phyloP scores from a whole-genome alignment of 2,888 invertebrate species.

The Yponomeuta evonymella region DNA sequence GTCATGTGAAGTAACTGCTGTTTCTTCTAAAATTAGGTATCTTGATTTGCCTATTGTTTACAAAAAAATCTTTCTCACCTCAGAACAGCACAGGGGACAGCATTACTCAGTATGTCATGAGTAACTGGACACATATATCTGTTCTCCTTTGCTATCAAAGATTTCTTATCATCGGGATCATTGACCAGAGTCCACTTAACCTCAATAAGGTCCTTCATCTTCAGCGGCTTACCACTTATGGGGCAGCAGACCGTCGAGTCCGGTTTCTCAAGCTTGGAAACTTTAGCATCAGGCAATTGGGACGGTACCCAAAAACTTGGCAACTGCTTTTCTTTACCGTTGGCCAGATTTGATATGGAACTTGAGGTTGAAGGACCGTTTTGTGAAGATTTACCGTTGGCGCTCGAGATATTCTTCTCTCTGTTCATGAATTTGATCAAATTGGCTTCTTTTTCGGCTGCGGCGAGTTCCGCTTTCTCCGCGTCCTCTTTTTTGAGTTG shows the following conservation, averaged over 20 bases:
- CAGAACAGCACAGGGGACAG: conserved; percentile 95
- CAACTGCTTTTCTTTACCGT: conserved; percentile 85
- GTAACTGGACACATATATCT: conserved; percentile 99
- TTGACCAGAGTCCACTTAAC: conserved; percentile 95
- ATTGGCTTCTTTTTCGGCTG: conserved; percentile 84
- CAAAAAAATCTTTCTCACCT: conserved; percentile 44
- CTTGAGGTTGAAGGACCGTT: conserved; percentile 40
- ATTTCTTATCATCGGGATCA: conserved; percentile 90
- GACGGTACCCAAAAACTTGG: conserved; percentile 99
- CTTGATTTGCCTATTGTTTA: no score
- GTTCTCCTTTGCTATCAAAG: conserved; percentile 91
- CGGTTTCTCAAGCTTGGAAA: conserved; percentile 70
- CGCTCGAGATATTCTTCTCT: conserved; percentile 85
- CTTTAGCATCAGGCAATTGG: conserved; percentile 90
- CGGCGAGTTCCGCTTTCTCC: conserved; percentile 81
- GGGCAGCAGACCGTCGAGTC: conserved; percentile 62
- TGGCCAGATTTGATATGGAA: conserved; percentile 87
- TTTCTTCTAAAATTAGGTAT: no score
- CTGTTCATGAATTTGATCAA: conserved; percentile 87
- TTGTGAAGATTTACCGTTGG: conserved; percentile 29
- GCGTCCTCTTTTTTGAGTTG: conserved; percentile 86
- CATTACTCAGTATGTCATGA: conserved; percentile 95
- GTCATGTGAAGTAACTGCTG: no score
- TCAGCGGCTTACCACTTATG: conserved; percentile 82
- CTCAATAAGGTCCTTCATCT: conserved; percentile 93